Conservation (phyloP, 1,140 invertebrate species). For the Leptinotarsa defecta region DNA sequence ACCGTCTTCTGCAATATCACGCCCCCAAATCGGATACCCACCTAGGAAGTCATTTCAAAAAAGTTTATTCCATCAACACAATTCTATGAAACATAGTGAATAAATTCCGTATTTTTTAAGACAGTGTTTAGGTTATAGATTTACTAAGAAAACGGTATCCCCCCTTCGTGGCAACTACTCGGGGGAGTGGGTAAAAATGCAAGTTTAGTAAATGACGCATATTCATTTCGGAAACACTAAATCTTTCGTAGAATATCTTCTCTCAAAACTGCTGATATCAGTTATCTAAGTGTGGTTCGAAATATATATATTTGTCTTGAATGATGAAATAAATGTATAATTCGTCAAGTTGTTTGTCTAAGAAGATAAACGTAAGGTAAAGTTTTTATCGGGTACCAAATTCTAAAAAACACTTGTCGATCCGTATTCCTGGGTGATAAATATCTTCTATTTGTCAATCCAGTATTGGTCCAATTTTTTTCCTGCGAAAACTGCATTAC, state of each 20-base stretch:
- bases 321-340: constrained; percentile 15
- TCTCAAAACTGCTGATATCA: background rate
- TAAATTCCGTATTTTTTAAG: no score
- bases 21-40: no score
- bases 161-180: no score
- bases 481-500: background rate
- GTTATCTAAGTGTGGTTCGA: background rate
- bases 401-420: constrained; percentile 20
- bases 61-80: no score
- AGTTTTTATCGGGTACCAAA: constrained; percentile 14
- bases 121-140: no score
- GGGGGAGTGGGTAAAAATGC: no score
- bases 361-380: background rate
- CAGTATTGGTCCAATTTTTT: constrained; percentile 2
- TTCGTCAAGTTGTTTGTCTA: constrained; percentile 15
- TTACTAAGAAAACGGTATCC: no score
- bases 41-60: no score
- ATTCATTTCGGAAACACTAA: no score
- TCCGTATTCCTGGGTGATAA: background rate
- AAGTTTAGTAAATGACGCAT: no score
- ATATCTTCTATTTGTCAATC: constrained; percentile 6
- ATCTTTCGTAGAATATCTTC: background rate
- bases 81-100: no score
- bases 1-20: no score
- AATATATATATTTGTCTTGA: background rate